Evolutionary conservation across 2,797 vertebrate genomes (phyloP).

Genomic region (Takifugu ocellatus): DNA sequence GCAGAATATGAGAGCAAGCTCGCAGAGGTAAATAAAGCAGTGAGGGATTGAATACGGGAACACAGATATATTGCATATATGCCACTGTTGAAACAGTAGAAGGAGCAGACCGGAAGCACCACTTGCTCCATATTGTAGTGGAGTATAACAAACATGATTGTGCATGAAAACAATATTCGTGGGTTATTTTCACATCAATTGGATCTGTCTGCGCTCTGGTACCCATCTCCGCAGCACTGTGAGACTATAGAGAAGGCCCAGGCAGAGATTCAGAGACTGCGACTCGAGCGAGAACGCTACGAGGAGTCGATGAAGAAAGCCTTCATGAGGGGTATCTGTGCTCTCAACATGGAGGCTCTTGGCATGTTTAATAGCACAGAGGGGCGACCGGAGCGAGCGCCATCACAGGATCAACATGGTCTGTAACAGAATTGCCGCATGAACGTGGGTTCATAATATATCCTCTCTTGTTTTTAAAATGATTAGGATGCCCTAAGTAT

Average conservation of each 20-base stretch:
- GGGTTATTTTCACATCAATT: background rate
- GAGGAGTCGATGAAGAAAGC: slow-evolving; percentile 96
- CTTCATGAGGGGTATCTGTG: slow-evolving; percentile 97
- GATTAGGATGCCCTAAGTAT: too few relatives aligned
- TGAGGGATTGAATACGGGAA: slow-evolving; percentile 1
- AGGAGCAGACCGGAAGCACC: slow-evolving; percentile 1
- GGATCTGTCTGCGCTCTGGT: slow-evolving; percentile 1
- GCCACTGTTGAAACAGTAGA: background rate
- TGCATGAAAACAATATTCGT: slow-evolving; percentile 1
- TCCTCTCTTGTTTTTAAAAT: too few relatives aligned
- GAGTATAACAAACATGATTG: background rate
- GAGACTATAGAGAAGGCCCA: slow-evolving; percentile 80
- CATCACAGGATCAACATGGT: slow-evolving; percentile 72
- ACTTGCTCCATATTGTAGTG: slow-evolving; percentile 18
- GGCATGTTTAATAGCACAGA: slow-evolving; percentile 87
- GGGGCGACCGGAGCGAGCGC: slow-evolving; percentile 51
- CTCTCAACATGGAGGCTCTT: slow-evolving; percentile 95
- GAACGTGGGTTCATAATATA: background rate
- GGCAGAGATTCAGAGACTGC: slow-evolving; percentile 84
- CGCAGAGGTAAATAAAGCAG: slow-evolving; percentile 75
- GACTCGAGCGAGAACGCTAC: slow-evolving; percentile 82
- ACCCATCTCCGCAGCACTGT: slow-evolving; percentile 70
- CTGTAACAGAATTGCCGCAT: slow-evolving; percentile 20
- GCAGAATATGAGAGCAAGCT: slow-evolving; percentile 85
- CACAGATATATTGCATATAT: background rate